Evolutionary conservation across 2,113 vertebrate genomes (phyloP).

Genomic region (Xenopus tropicalis): UCB_Xtro_10.0 CM004444.2:140387501-140388000

Average conservation of each 20-base stretch:
- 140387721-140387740: too few relatives aligned
- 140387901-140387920: conserved; percentile 87
- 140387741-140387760: too few relatives aligned
- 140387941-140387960: conserved; percentile 83
- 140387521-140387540: conserved; percentile 73
- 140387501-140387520: conserved; percentile 70
- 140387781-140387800: conserved; percentile 60
- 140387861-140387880: conserved; percentile 57
- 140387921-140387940: conserved; percentile 92
- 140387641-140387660: too few relatives aligned
- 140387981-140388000: conserved; percentile 67
- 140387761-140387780: background rate
- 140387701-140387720: too few relatives aligned
- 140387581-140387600: too few relatives aligned
- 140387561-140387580: conserved; percentile 51
- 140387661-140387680: too few relatives aligned
- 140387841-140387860: conserved; percentile 72
- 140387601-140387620: too few relatives aligned
- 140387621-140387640: too few relatives aligned
- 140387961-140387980: conserved; percentile 74
- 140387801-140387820: conserved; percentile 63
- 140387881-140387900: conserved; percentile 76
- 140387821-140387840: conserved; percentile 65
- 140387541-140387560: conserved; percentile 76
- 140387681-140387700: too few relatives aligned